Percentiles rank a stretch among this genome's conserved stretches.
phyloP scores from a whole-genome alignment of 2,797 vertebrate genomes.

The Chaunax sp. region DNA sequence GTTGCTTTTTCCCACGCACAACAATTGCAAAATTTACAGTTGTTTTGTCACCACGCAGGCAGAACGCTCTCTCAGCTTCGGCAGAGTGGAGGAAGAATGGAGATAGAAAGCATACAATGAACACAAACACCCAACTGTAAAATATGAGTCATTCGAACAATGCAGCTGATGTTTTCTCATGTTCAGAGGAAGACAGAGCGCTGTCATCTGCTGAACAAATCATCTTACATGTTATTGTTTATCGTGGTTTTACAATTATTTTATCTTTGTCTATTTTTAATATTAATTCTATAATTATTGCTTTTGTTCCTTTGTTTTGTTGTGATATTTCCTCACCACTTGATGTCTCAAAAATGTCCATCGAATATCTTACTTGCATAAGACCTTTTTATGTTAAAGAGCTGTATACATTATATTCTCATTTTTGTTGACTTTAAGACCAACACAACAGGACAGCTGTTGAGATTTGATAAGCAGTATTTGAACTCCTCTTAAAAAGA shows the following conservation, averaged over 20 bases:
- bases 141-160: constrained; percentile 4
- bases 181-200: no score
- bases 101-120: constrained; percentile 30
- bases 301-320: constrained; percentile 15
- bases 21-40: constrained; percentile 29
- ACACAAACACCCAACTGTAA: constrained; percentile 5
- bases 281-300: not conserved
- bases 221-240: no score
- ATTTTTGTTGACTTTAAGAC: constrained; percentile 24
- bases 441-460: constrained; percentile 21
- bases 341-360: not conserved
- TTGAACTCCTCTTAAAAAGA: constrained; percentile 41
- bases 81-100: constrained; percentile 13
- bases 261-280: not conserved
- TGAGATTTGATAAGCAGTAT: constrained; percentile 32
- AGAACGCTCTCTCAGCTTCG: constrained; percentile 14
- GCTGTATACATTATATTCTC: not conserved
- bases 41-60: constrained; percentile 32
- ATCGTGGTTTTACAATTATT: not conserved
- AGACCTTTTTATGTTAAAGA: constrained; percentile 4
- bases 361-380: not conserved
- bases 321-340: constrained; percentile 6
- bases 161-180: constrained; percentile 1
- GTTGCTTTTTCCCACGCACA: constrained; percentile 24
- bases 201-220: no score